A percentile compares a stretch with the other conserved stretches of the same genome.
Conservation (phyloP, 2,113 vertebrate species). For the Cercocebus atys region DNA sequence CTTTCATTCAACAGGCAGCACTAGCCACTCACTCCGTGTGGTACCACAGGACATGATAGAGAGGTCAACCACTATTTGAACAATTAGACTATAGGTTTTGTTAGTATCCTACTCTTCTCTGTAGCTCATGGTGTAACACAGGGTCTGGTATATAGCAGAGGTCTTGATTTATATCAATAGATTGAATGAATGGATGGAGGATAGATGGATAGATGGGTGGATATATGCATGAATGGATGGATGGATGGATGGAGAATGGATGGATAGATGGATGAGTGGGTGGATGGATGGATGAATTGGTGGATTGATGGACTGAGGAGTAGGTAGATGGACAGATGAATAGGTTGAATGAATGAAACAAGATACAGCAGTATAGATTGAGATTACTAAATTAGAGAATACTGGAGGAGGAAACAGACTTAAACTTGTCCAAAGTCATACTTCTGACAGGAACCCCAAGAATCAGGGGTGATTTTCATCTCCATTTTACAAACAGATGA, state of each 20-base stretch:
- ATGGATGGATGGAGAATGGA: background rate
- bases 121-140: background rate
- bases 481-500: background rate
- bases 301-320: background rate
- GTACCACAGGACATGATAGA: background rate
- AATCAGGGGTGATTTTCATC: background rate
- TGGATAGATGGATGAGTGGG: background rate
- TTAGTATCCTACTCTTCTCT: background rate
- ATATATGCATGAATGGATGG: background rate
- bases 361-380: background rate
- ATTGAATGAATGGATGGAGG: background rate
- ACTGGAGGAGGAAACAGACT: background rate
- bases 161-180: background rate
- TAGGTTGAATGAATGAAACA: background rate
- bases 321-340: background rate
- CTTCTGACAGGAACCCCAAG: background rate
- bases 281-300: background rate
- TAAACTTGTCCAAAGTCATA: constrained; percentile 44
- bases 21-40: background rate
- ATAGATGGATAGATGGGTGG: background rate
- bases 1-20: background rate
- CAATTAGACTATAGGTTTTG: background rate
- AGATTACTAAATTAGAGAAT: constrained; percentile 17
- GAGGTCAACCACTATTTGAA: background rate
- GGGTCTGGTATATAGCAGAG: background rate